These are phyloP conservation scores for Spodoptera littoralis DNA, from an alignment of 2,888 invertebrate genomes.

Conservation along the genomic window DNA sequence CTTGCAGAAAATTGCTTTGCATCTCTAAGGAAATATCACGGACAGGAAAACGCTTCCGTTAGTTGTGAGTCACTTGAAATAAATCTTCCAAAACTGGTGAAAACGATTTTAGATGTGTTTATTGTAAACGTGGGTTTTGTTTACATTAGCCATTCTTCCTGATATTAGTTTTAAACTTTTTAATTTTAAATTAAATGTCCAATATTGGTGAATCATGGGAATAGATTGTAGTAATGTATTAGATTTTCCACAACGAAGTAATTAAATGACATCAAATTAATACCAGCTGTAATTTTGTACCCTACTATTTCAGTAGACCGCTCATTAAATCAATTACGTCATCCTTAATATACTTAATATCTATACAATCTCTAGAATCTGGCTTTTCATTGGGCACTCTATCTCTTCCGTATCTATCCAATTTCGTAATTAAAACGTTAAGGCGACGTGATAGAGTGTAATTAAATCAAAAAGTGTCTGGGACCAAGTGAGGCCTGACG, in stretches of 20 bases:
- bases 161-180: background rate
- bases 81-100: conserved; percentile 61
- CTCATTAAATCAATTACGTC: background rate
- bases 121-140: conserved; percentile 9
- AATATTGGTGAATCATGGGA: too few relatives aligned
- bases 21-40: conserved; percentile 85
- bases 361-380: conserved; percentile 8
- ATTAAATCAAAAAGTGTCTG: conserved; percentile 55
- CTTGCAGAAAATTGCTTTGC: conserved; percentile 86
- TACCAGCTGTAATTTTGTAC: too few relatives aligned
- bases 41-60: conserved; percentile 76
- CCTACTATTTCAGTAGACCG: background rate
- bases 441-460: conserved; percentile 42
- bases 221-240: too few relatives aligned
- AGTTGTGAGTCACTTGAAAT: conserved; percentile 72
- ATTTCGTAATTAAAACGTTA: conserved; percentile 48
- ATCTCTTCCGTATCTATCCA: conserved; percentile 37
- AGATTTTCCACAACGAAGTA: too few relatives aligned
- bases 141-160: conserved; percentile 1
- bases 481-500: conserved; percentile 45
- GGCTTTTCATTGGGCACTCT: conserved; percentile 25
- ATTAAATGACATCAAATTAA: too few relatives aligned
- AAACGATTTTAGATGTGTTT: conserved; percentile 19
- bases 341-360: too few relatives aligned
- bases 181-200: background rate